These are phyloP conservation scores for Irena cyanogastra DNA, from an alignment of 2,113 vertebrate species.

Conservation along the genomic window DNA sequence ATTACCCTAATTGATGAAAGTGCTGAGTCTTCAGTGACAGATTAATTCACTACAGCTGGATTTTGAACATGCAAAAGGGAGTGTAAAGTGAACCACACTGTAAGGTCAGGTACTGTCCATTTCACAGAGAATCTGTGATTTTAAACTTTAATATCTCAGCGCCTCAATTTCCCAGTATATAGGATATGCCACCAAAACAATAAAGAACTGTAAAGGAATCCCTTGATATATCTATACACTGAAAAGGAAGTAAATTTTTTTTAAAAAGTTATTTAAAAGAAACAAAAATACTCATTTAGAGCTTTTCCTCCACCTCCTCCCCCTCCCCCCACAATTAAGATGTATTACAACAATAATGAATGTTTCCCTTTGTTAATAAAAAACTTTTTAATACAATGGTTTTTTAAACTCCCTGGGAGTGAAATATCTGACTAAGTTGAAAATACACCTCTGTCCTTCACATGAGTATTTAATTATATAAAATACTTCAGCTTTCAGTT, in stretches of 20 bases:
- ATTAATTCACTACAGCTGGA: not conserved
- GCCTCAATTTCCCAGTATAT: not conserved
- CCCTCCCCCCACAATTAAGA: fast-evolving
- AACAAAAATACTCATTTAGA: not conserved
- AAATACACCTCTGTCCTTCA: not conserved
- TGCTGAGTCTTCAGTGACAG: not conserved
- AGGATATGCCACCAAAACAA: not conserved
- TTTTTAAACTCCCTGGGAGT: not conserved
- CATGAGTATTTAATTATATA: not conserved
- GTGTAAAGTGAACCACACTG: fast-evolving
- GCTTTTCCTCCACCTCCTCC: not conserved
- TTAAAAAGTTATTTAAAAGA: not conserved
- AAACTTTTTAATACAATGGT: not conserved
- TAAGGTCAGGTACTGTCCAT: not conserved
- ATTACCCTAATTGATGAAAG: not conserved
- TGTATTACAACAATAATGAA: not conserved
- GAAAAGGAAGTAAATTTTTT: not conserved
- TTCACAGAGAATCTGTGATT: not conserved
- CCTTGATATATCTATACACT: fast-evolving
- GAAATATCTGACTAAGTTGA: not conserved
- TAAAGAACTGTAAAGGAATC: not conserved
- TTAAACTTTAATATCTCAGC: not conserved
- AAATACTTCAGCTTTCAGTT: not conserved
- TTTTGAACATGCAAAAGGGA: not conserved
- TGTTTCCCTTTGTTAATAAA: not conserved